These are phyloP conservation scores for Oryzias curvinotus DNA, from an alignment of 2,113 vertebrate genomes.

Conservation along the genomic window DNA sequence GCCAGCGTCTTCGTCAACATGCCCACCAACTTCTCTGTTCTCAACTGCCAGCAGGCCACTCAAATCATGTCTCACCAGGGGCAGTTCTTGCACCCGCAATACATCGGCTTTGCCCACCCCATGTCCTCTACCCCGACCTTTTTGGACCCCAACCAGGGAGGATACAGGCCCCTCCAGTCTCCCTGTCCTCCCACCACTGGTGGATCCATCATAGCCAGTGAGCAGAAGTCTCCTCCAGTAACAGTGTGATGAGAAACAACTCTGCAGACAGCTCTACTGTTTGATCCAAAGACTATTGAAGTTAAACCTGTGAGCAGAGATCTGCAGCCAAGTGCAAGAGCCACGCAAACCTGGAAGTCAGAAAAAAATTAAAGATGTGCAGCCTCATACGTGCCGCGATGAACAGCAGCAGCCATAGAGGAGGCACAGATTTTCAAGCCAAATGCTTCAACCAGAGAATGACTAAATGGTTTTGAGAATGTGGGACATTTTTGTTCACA, in stretches of 20 bases:
- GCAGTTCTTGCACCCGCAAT: conserved; percentile 93
- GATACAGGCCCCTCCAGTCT: conserved; percentile 90
- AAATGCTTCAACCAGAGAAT: conserved; percentile 52
- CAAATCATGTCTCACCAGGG: conserved; percentile 96
- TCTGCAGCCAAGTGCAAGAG: conserved; percentile 32
- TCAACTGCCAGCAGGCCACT: conserved; percentile 97
- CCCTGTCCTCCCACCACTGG: conserved; percentile 81
- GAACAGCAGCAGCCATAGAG: conserved; percentile 42
- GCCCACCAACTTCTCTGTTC: conserved; percentile 96
- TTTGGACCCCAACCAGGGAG: conserved; percentile 84
- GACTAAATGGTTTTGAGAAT: conserved; percentile 46
- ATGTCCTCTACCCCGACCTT: conserved; percentile 82
- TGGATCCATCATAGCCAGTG: conserved; percentile 73
- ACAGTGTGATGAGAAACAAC: conserved; percentile 81
- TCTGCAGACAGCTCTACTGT: conserved; percentile 33
- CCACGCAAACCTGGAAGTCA: conserved; percentile 33
- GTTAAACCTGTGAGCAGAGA: conserved; percentile 46
- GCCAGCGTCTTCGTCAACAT: conserved; percentile 95
- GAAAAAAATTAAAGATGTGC: conserved; percentile 3
- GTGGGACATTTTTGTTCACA: conserved; percentile 42
- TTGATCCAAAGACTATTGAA: conserved; percentile 36
- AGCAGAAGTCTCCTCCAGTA: conserved; percentile 93
- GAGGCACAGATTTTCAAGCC: conserved; percentile 43
- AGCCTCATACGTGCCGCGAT: conserved; percentile 30
- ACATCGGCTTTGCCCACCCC: conserved; percentile 88